A percentile compares a stretch with the other conserved stretches of the same genome.
Evolutionary conservation across 2,888 invertebrate species (phyloP).

Genomic region (Xanthia icteritia): DNA sequence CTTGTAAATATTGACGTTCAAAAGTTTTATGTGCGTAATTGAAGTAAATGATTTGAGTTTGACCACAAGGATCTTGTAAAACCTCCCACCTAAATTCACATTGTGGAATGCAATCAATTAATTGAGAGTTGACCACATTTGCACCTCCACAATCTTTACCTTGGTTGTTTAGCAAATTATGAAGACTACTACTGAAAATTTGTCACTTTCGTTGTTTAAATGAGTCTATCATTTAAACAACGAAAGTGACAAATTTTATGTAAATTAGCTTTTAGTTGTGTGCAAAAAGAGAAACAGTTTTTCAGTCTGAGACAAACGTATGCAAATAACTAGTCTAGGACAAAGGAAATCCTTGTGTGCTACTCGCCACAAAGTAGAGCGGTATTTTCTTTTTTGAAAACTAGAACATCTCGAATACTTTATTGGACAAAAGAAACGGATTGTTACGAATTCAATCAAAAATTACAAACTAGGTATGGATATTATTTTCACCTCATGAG

Average conservation of each 20-base stretch:
- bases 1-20: too few species aligned
- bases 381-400: constrained; percentile 7
- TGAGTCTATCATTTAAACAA: neutral
- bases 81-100: neutral
- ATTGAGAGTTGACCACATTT: neutral
- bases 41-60: neutral
- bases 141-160: neutral
- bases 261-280: constrained; percentile 17
- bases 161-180: neutral
- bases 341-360: constrained; percentile 41
- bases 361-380: constrained; percentile 19
- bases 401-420: constrained; percentile 1
- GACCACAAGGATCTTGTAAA: neutral
- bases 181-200: too few species aligned
- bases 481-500: neutral
- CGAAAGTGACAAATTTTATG: constrained; percentile 10
- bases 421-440: constrained; percentile 19
- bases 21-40: neutral
- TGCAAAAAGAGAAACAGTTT: constrained; percentile 31
- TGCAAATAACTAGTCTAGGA: constrained; percentile 43
- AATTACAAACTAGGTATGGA: too few species aligned
- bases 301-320: constrained; percentile 32
- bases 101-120: neutral
- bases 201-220: too few species aligned
- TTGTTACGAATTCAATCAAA: constrained; percentile 10